Evolutionary conservation across 2,113 vertebrate genomes (phyloP).

Genomic region (Nothocercus julius): DNA sequence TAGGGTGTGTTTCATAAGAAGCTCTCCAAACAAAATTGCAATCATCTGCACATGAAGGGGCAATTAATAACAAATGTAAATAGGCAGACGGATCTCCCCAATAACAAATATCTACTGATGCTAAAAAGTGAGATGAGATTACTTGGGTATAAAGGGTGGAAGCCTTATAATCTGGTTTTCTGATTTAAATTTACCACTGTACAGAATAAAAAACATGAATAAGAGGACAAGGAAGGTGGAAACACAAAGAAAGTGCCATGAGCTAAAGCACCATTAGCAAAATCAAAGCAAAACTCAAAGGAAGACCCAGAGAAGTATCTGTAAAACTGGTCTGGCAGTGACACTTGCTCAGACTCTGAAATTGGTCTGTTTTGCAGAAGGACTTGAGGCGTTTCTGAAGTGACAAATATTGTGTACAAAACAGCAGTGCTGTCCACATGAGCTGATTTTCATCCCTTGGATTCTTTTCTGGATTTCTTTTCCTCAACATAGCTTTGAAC

Average conservation of each 20-base stretch:
- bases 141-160: neutral
- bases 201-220: neutral
- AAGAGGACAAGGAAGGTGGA: neutral
- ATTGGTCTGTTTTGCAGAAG: neutral
- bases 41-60: neutral
- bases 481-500: neutral
- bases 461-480: neutral
- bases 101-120: neutral
- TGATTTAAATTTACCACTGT: neutral
- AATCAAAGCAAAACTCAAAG: neutral
- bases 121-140: neutral
- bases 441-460: neutral
- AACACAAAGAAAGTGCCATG: neutral
- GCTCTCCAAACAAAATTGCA: neutral
- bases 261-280: neutral
- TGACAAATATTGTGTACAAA: neutral
- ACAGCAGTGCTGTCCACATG: neutral
- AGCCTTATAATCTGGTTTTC: neutral
- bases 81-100: neutral
- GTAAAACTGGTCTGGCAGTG: neutral
- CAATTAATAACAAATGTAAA: neutral
- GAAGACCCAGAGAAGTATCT: neutral
- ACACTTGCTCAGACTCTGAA: neutral
- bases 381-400: neutral
- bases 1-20: neutral